A percentile compares a stretch with the other conserved stretches of the same genome.
Evolutionary conservation across 1,140 invertebrate species (phyloP).

Genomic region (honey bee (Apis mellifera)): DNA sequence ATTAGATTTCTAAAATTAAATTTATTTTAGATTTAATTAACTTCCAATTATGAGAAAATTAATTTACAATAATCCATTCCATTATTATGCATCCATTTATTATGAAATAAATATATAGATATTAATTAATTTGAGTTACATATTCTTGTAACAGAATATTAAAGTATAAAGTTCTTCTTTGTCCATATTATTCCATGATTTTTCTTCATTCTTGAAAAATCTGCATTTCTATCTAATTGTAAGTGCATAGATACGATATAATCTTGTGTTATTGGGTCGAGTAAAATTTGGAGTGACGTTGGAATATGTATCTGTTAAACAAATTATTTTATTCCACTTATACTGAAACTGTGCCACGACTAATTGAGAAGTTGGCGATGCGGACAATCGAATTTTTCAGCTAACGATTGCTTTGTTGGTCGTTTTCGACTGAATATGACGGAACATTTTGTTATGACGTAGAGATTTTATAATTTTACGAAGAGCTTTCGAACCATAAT

Average conservation of each 20-base stretch:
- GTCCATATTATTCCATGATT: too few relatives aligned
- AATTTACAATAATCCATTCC: too few relatives aligned
- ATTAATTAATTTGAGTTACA: too few relatives aligned
- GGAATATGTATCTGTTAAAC: not conserved
- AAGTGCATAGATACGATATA: not conserved
- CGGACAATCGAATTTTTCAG: conserved; percentile 38
- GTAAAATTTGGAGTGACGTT: not conserved
- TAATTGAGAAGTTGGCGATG: conserved; percentile 21
- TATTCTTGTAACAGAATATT: too few relatives aligned
- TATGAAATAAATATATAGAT: too few relatives aligned
- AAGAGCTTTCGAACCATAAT: not conserved
- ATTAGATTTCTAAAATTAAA: too few relatives aligned
- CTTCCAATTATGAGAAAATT: too few relatives aligned
- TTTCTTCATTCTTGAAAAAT: too few relatives aligned
- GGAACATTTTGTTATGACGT: conserved; percentile 17
- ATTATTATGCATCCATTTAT: too few relatives aligned
- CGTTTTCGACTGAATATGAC: conserved; percentile 26
- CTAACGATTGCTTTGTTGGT: conserved; percentile 23
- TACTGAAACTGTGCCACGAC: not conserved
- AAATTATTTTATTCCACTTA: conserved; percentile 25
- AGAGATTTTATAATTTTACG: conserved; percentile 36
- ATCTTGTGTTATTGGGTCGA: not conserved
- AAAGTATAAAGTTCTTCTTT: too few relatives aligned
- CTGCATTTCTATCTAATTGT: not conserved
- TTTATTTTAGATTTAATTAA: too few relatives aligned